Evolutionary conservation across 1,140 invertebrate genomes (phyloP), one percentile per base, ranked within the genome.

Genomic region (Drosophila pectinifera): DNA sequence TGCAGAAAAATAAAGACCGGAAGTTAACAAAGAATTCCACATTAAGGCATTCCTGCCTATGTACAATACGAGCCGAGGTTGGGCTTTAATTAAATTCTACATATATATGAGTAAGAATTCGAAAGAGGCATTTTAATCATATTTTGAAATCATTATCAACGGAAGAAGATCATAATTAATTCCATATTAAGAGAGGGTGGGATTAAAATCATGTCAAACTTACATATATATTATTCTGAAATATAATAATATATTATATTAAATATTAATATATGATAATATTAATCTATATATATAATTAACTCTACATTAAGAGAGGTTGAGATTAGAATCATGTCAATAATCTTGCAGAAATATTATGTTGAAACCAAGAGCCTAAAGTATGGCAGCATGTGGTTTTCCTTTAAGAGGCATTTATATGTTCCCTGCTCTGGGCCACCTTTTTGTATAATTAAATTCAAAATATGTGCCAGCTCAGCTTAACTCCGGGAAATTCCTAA

Each of bases 371-470:
- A 38, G 36, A 14, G 36, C 36, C 4, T 28, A 8, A 2, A 8
- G 28, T 28, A 14, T 14, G 20, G 13, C 16, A 20, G 5, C 6
- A 28, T 28, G 28, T 8, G 7, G 28, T 31, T 24, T 3, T 14
- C 5, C 22, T 38, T 38, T 24, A 54, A 55, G 18, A 13, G 3
- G 8, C 1, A 36, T 38, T 11, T 38, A n/a, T n/a, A 16, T 34
- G 28, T 11, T 16, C 3, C 4, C 18, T 55, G 10, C 1, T 38
- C 8, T 36, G 43, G 41, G 18, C 11, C 4, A 28, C 24, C 22
- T n/a, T 62, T 55, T 41, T 16, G 14, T 41, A 31, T 31, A 62
- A 58, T 41, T 62, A 26, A 57, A 39, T 62, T 62, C 20, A 3
- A 55, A 61, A 61, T 14, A 54, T 18, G 16, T n/a, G 38, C 6